phyloP scores from a whole-genome alignment of 2,888 invertebrate species.

The Idaea biselata region DNA sequence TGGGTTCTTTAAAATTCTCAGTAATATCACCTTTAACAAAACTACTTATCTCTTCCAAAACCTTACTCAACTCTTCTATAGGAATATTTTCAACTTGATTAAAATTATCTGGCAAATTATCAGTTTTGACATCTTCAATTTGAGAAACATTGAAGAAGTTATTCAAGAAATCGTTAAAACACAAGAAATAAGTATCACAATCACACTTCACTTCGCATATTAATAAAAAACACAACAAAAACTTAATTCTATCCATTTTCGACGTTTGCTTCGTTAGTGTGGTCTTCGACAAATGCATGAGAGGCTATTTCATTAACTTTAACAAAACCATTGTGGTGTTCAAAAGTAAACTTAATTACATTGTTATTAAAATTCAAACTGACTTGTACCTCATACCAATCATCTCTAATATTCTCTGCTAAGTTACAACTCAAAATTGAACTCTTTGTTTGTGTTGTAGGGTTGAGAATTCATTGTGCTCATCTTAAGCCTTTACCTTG shows the following conservation, averaged over 20 bases:
- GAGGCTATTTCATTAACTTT: neutral
- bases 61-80: conserved; percentile 35
- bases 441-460: neutral
- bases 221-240: conserved; percentile 32
- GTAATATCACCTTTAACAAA: conserved; percentile 46
- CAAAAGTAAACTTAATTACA: neutral
- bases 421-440: neutral
- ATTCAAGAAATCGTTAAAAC: conserved; percentile 42
- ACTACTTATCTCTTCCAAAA: conserved; percentile 41
- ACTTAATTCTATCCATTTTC: conserved; percentile 42
- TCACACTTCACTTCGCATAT: conserved; percentile 43
- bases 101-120: conserved; percentile 32
- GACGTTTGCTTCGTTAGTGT: conserved; percentile 49
- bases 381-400: neutral
- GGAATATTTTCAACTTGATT: conserved; percentile 34
- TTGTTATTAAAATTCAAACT: neutral
- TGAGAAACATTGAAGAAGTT: conserved; percentile 37
- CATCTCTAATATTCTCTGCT: neutral
- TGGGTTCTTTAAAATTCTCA: conserved; percentile 24
- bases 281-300: conserved; percentile 56
- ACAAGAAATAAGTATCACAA: conserved; percentile 48
- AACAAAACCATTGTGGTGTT: neutral
- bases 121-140: conserved; percentile 29
- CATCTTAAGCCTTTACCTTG: neutral
- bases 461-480: neutral